These are phyloP conservation scores for Helicorthomorpha holstii DNA, from an alignment of 1,140 invertebrate genomes.

Conservation along the genomic window DNA sequence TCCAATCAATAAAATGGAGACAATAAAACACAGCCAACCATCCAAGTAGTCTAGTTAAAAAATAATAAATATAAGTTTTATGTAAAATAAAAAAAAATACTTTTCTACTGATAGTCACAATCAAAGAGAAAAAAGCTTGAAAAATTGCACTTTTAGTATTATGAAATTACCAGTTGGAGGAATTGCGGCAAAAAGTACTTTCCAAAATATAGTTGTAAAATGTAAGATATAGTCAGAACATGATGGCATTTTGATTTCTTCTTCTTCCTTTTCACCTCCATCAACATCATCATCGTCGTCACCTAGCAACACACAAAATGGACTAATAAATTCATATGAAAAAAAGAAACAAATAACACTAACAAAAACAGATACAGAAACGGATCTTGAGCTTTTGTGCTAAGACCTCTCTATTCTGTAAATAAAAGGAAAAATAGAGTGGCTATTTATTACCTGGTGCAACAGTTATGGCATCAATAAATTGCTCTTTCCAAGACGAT, in stretches of 20 bases:
- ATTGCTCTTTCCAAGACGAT: constrained; percentile 96
- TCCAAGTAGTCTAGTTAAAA: constrained; percentile 55
- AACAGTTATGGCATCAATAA: constrained; percentile 86
- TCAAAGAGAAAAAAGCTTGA: too few species aligned
- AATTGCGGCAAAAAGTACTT: constrained; percentile 90
- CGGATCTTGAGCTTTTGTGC: too few species aligned
- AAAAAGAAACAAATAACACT: not conserved
- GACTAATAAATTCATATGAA: not conserved
- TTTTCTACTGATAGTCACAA: too few species aligned
- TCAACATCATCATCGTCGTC: constrained; percentile 42
- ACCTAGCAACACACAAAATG: constrained; percentile 4
- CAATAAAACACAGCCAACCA: constrained; percentile 84
- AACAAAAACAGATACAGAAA: not conserved
- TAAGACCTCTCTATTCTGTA: not conserved
- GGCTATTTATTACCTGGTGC: constrained; percentile 46
- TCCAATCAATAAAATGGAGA: constrained; percentile 85
- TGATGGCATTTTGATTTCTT: constrained; percentile 44
- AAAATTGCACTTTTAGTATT: too few species aligned
- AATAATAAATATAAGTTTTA: constrained; percentile 15
- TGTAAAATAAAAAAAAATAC: constrained; percentile 1
- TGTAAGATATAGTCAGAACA: constrained; percentile 76
- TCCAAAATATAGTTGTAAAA: constrained; percentile 49
- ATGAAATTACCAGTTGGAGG: constrained; percentile 75
- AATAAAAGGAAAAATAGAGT: not conserved
- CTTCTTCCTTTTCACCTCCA: constrained; percentile 29